Percentiles rank a stretch among this genome's conserved stretches.
These are phyloP conservation scores for Euzophera pinguis DNA, from an alignment of 2,888 invertebrate genomes.

Conservation along the genomic window DNA sequence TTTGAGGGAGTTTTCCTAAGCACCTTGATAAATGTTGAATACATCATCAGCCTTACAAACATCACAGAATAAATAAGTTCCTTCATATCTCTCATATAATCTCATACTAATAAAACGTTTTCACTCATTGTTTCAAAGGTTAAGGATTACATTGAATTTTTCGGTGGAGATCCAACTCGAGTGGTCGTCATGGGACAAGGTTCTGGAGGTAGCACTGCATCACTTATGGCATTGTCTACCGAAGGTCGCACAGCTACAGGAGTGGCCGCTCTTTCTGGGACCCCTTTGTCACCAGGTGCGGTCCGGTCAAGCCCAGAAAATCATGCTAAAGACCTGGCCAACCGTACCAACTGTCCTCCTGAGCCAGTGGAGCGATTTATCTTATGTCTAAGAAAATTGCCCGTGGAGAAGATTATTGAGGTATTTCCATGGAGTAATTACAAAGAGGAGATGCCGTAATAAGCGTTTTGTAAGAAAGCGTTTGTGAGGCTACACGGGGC, in stretches of 20 bases:
- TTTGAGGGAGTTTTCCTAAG: too few species aligned
- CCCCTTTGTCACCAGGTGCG: constrained; percentile 85
- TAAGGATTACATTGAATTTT: constrained; percentile 85
- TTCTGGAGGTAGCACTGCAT: constrained; percentile 87
- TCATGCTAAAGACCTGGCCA: constrained; percentile 82
- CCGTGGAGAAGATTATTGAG: constrained; percentile 57
- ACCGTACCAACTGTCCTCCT: constrained; percentile 81
- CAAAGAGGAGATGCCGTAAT: too few species aligned
- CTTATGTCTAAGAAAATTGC: constrained; percentile 82
- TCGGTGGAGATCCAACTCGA: constrained; percentile 86
- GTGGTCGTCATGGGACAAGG: constrained; percentile 89
- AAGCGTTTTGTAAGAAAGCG: too few species aligned
- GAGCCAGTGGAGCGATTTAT: constrained; percentile 81
- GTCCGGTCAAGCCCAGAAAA: constrained; percentile 81
- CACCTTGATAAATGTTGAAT: too few species aligned
- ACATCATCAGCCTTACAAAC: too few species aligned
- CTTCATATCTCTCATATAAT: too few species aligned
- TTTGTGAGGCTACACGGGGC: too few species aligned
- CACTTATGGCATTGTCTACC: constrained; percentile 83
- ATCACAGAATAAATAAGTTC: too few species aligned
- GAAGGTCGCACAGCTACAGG: constrained; percentile 82
- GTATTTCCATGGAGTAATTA: too few species aligned
- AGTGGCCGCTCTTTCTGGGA: constrained; percentile 87
- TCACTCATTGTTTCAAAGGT: constrained; percentile 40
- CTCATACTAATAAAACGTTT: not conserved